Percentiles rank a stretch among this genome's conserved stretches.
These are phyloP conservation scores for Caenorhabditis inopinata DNA, from an alignment of 1,140 invertebrate species.

Conservation along the genomic window DNA sequence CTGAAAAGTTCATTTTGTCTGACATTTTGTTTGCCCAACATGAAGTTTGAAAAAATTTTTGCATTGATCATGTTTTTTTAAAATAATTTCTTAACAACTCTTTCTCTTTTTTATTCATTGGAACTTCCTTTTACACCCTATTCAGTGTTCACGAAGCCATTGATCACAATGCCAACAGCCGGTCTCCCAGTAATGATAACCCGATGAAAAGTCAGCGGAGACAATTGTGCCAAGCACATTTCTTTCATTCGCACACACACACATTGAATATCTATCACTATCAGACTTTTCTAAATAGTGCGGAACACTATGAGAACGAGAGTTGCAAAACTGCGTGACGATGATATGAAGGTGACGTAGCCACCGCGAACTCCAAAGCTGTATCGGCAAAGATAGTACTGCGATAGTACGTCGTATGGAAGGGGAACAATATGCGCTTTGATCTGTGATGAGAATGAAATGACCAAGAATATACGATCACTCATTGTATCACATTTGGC, in stretches of 20 bases:
- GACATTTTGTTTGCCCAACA: too few relatives aligned
- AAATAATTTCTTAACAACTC: background rate
- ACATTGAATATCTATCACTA: background rate
- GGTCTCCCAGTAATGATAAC: slow-evolving; percentile 20
- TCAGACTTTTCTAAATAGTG: background rate
- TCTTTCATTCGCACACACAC: too few relatives aligned
- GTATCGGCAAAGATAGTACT: too few relatives aligned
- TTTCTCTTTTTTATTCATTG: background rate
- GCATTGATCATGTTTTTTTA: slow-evolving; percentile 1
- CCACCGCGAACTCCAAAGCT: too few relatives aligned
- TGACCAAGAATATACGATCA: too few relatives aligned
- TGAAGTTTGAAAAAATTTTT: too few relatives aligned
- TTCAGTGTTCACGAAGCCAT: background rate
- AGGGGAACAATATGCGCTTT: too few relatives aligned
- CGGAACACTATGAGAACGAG: background rate
- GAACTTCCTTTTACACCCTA: background rate
- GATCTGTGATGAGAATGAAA: too few relatives aligned
- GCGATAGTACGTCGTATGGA: too few relatives aligned
- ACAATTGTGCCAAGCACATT: background rate
- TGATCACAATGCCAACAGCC: slow-evolving; percentile 9
- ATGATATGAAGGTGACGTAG: background rate
- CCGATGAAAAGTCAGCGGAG: background rate
- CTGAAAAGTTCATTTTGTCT: too few relatives aligned
- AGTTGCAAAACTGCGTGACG: slow-evolving; percentile 13
- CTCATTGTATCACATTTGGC: too few relatives aligned